These are phyloP conservation scores for Daktulosphaira vitifoliae DNA, from an alignment of 1,140 invertebrate genomes.

Conservation along the genomic window DNA sequence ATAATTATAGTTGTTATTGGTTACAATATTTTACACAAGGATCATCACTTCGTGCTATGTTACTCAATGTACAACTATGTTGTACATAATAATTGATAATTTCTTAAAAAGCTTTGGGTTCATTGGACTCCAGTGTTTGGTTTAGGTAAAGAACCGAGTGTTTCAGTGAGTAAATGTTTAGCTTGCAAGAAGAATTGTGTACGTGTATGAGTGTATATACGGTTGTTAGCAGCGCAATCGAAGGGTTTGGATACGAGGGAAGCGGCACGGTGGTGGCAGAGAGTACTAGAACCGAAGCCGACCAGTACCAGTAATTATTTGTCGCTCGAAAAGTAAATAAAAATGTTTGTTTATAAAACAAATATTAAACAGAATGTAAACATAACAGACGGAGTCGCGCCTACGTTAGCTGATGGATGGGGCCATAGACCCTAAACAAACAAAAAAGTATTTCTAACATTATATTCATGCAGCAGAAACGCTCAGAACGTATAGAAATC, in stretches of 20 bases:
- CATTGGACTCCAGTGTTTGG: slow-evolving; percentile 15
- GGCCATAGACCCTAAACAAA: slow-evolving; percentile 34
- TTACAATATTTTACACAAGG: too few species aligned
- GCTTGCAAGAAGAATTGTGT: slow-evolving; percentile 23
- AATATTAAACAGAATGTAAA: slow-evolving; percentile 34
- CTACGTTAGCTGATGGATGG: slow-evolving; percentile 30
- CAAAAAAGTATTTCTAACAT: slow-evolving; percentile 25
- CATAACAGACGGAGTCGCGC: slow-evolving; percentile 24
- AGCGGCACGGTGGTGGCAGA: background rate
- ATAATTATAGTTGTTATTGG: too few species aligned
- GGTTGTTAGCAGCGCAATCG: background rate
- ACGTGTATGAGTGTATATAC: background rate
- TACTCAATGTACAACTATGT: too few species aligned
- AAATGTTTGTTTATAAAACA: slow-evolving; percentile 34
- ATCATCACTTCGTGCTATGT: too few species aligned
- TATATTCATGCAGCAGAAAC: background rate
- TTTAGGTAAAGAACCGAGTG: slow-evolving; percentile 27
- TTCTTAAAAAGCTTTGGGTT: background rate
- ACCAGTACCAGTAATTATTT: slow-evolving; percentile 31
- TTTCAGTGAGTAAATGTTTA: slow-evolving; percentile 24
- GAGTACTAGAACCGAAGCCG: slow-evolving; percentile 13
- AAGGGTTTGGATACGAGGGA: background rate
- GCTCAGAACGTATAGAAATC: background rate
- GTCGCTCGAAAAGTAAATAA: slow-evolving; percentile 32
- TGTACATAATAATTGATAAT: too few species aligned